Base-by-base conservation (phyloP, 2,888 invertebrate genomes). In the Thereva nobilitata region DNA sequence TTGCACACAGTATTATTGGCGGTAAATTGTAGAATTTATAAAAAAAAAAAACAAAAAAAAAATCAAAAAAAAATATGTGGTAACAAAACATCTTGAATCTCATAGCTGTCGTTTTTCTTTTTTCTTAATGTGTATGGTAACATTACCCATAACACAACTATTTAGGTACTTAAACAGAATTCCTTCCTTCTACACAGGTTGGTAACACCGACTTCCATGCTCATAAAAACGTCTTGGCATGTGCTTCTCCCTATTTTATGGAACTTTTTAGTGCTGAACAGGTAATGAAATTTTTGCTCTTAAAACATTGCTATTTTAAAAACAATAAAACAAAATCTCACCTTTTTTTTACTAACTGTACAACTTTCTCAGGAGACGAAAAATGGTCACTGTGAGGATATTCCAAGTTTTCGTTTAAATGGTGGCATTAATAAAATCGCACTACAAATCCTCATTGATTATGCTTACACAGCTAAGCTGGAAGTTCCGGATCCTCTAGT, bases 161-260 rank as follows among this genome's bases (percentile, higher is more conserved):
- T 23, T 23, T 23, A 23, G 23, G 66, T 67, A 61, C 66, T 70
- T 68, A 61, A 63, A 55, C 52, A 52, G 53, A 69, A 64, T 56
- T 54, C 52, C 47, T 66, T 68, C 59, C 37, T 68, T 70, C 64
- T 54, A 61, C 45, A 65, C 77, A 87, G 87, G 85, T 88, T 73
- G 89, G 86, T 54, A 87, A 85, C 73, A 83, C 84, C 44, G 93
- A 92, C 79, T 84, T 90, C 57, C 86, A 87, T 71, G 90, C 89
- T 9, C 94, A 94, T 79, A 84, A 89, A 73, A 91, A 91, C 59
- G 89, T 93, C 68, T 83, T 93, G 73, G 92, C 91, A 4, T 89
- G 91, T 72, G 88, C 88, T 55, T 90, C 91, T 72, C 89, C 90
- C 4, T 88, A 89, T 78, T 84, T 93, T 71, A 88, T 92, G 76